Evolutionary conservation across 1,140 invertebrate genomes (phyloP), one percentile per base, ranked within the genome.

Genomic region (Littorina saxatilis): DNA sequence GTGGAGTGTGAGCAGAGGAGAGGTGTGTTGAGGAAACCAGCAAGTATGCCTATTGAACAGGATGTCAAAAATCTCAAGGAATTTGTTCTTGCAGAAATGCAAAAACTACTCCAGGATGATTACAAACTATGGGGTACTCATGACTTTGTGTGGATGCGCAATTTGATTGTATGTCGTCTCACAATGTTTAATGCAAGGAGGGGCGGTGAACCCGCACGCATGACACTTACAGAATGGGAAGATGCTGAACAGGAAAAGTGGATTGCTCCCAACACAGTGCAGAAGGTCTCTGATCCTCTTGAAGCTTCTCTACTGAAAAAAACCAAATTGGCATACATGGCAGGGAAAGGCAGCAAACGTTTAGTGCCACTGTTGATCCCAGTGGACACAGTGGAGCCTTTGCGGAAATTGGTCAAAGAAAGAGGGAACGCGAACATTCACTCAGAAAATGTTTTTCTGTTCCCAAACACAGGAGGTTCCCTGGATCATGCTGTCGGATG

Each of bases 171-270:
- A 11, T 68, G 68, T 27, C 13, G 84, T 20, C 32, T 87, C 20
- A 85, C 83, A n/a, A 35, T 86, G 29, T 83, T 79, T 29, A 84
- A 86, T 81, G 85, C 81, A 1, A 76, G 81, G 35, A 58, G 85
- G 35, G 85, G 85, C 23, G 85, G 83, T 52, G 85, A 85, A 40
- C 79, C 83, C 39, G 58, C 81, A 35, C 50, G 83, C 3, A 17
- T 86, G 9, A 29, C 50, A n/a, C 15, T 86, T 20, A 15, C 43
- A 39, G 78, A 86, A 77, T 85, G 72, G 79, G 74, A 63, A 32
- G 80, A 85, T 58, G 85, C 85, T 29, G 17, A 58, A 47, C 66
- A 74, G n/a, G 82, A 55, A 47, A 66, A 29, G 23, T 87, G 85
- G 85, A 37, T 85, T 58, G 72, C 55, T 37, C 77, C 79, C 13